Conservation (phyloP, 1,140 invertebrate species). For the Plodia interpunctella region DNA sequence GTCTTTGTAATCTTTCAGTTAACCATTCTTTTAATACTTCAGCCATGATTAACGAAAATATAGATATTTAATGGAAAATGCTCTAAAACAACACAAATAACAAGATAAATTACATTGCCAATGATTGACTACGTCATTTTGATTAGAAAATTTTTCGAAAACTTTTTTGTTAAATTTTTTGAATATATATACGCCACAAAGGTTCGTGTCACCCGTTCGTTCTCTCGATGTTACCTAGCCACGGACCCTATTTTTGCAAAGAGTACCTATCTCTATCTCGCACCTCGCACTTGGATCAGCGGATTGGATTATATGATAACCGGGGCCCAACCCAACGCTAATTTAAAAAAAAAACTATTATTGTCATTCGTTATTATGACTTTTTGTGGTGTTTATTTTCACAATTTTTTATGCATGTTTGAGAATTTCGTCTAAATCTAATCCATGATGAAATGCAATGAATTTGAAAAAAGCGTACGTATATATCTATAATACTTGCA, state of each 20-base stretch:
- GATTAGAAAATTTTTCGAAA: no score
- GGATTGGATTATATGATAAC: no score
- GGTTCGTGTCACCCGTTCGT: constrained; percentile 6
- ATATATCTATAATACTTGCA: constrained; percentile 10
- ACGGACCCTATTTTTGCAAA: no score
- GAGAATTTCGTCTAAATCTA: constrained; percentile 35
- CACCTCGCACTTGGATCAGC: no score
- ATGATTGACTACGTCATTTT: no score
- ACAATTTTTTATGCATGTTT: constrained; percentile 54
- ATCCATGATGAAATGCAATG: constrained; percentile 64
- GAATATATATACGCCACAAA: background rate
- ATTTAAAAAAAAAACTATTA: constrained; percentile 1
- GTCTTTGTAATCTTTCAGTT: constrained; percentile 47
- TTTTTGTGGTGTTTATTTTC: constrained; percentile 76
- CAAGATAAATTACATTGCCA: background rate
- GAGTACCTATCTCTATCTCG: no score
- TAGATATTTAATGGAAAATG: background rate
- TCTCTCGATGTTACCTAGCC: no score
- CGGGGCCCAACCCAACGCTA: constrained; percentile 20
- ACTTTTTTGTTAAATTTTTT: background rate
- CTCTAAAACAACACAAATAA: background rate
- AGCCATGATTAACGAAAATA: constrained; percentile 45
- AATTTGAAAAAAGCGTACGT: constrained; percentile 60
- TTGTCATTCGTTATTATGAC: constrained; percentile 68
- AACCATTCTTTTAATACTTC: constrained; percentile 70